phyloP scores from a whole-genome alignment of 2,888 invertebrate species.

The Deilephila elpenor region DNA sequence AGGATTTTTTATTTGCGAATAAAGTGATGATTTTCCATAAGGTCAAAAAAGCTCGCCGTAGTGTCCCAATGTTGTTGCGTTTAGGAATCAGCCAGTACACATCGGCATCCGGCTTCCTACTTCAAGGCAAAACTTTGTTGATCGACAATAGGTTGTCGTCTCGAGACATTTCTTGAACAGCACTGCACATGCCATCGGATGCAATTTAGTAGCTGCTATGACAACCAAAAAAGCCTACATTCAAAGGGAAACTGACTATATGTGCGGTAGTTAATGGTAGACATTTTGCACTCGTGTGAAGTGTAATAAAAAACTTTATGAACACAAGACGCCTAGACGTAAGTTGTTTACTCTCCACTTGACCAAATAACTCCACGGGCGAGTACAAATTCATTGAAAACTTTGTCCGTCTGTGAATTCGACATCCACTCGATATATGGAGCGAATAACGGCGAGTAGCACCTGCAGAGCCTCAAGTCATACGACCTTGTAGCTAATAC shows the following conservation, averaged over 20 bases:
- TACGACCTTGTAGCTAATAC: constrained; percentile 68
- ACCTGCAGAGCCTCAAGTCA: constrained; percentile 70
- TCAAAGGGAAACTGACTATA: constrained; percentile 14
- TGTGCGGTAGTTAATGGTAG: not conserved
- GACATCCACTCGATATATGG: constrained; percentile 52
- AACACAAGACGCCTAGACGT: not conserved
- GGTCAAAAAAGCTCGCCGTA: no score
- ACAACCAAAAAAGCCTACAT: not conserved
- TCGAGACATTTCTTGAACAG: no score
- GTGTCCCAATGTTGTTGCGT: no score
- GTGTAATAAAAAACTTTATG: constrained; percentile 11
- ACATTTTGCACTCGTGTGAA: not conserved
- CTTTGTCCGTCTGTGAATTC: constrained; percentile 40
- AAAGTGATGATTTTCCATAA: no score
- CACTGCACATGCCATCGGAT: no score
- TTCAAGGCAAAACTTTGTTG: no score
- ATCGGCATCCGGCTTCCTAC: no score
- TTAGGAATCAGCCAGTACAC: no score
- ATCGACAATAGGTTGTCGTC: no score
- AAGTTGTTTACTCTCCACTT: constrained; percentile 17
- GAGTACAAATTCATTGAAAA: constrained; percentile 41
- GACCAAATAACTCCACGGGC: constrained; percentile 37
- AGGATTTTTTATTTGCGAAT: no score
- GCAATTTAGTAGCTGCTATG: not conserved
- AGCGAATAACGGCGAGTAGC: constrained; percentile 51